These are phyloP conservation scores for Stenolophus ochropezus DNA, from an alignment of 2,888 invertebrate genomes.

Conservation along the genomic window DNA sequence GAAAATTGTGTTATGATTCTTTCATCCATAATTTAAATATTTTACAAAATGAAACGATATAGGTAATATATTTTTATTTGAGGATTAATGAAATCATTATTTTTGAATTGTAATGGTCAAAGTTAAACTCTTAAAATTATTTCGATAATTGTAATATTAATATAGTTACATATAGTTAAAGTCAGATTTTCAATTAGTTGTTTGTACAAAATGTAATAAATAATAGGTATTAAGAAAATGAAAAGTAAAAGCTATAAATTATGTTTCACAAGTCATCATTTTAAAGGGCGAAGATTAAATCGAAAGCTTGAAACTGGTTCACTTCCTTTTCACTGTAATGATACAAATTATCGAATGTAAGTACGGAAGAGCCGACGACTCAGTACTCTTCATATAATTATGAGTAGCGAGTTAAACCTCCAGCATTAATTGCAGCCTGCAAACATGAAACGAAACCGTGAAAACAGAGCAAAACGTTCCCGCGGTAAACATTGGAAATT, in stretches of 20 bases:
- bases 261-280: neutral
- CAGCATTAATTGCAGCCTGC: neutral
- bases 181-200: neutral
- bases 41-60: too few species aligned
- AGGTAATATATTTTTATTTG: too few species aligned
- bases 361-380: slow-evolving; percentile 17
- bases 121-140: too few species aligned
- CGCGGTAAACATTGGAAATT: slow-evolving; percentile 5
- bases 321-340: slow-evolving; percentile 39
- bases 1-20: too few species aligned
- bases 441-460: slow-evolving; percentile 24
- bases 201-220: neutral
- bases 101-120: too few species aligned
- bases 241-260: neutral
- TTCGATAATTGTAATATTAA: too few species aligned
- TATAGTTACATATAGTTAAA: neutral
- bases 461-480: neutral
- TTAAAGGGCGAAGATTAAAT: slow-evolving; percentile 29
- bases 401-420: neutral
- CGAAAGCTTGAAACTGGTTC: slow-evolving; percentile 19
- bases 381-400: slow-evolving; percentile 18
- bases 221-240: neutral
- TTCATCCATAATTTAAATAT: too few species aligned
- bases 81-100: too few species aligned
- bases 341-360: slow-evolving; percentile 37